Percentiles rank a stretch among this genome's conserved stretches.
Conservation (phyloP, 2,888 invertebrate genomes). For the Tachina grossa region DNA sequence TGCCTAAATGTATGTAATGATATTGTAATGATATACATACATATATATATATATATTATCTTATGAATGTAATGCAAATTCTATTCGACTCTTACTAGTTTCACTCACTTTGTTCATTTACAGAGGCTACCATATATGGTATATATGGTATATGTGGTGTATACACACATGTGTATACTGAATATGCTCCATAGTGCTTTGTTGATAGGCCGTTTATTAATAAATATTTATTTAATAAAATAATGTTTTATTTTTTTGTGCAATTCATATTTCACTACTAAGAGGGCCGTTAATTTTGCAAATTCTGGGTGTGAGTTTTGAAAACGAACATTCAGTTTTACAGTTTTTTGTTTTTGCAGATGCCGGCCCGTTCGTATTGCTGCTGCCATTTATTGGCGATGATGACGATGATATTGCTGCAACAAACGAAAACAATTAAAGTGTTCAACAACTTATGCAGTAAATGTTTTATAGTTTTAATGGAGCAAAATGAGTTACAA, state of each 20-base stretch:
- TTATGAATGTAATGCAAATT: too few species aligned
- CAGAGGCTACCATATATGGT: too few species aligned
- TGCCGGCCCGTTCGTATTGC: not conserved
- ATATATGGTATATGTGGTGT: too few species aligned
- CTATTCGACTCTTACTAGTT: too few species aligned
- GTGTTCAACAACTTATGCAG: constrained; percentile 63
- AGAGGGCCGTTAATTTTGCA: constrained; percentile 25
- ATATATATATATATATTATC: too few species aligned
- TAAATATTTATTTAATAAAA: constrained; percentile 16
- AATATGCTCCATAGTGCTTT: not conserved
- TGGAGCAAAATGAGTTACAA: constrained; percentile 29
- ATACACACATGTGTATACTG: not conserved
- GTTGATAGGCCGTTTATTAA: constrained; percentile 14
- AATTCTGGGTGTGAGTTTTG: constrained; percentile 18
- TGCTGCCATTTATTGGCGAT: constrained; percentile 9
- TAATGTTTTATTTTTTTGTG: not conserved
- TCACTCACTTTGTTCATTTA: too few species aligned
- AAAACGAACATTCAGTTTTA: constrained; percentile 33
- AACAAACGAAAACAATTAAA: constrained; percentile 67
- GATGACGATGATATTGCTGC: constrained; percentile 44
- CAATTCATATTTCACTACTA: not conserved
- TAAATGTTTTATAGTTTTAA: constrained; percentile 45
- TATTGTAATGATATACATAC: too few species aligned
- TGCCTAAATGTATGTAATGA: too few species aligned
- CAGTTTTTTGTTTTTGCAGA: constrained; percentile 5